Percentiles rank a stretch among this genome's conserved stretches.
Conservation (phyloP, 1,140 invertebrate genomes). For the Chelonus insularis region DNA sequence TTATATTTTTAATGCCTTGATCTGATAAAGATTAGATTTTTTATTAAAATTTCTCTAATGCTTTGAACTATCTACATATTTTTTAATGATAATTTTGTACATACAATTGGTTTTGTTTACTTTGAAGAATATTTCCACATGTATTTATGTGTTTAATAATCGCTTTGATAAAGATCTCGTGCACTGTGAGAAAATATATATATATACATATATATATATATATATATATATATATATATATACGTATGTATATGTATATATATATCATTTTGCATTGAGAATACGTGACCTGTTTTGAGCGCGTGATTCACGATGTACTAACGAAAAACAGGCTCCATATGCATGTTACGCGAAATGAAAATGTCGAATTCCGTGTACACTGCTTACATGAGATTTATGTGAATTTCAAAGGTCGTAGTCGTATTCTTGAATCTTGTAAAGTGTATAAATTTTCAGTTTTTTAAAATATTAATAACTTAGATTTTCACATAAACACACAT, state of each 20-base stretch:
- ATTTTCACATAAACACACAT: neutral
- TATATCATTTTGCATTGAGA: neutral
- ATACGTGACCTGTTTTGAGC: slow-evolving; percentile 19
- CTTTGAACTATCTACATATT: no score
- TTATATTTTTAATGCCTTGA: no score
- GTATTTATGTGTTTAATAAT: no score
- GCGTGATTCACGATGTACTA: slow-evolving; percentile 29
- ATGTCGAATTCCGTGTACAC: slow-evolving; percentile 26
- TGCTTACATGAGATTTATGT: slow-evolving; percentile 7
- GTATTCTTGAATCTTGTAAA: slow-evolving; percentile 4
- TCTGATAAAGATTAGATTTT: no score
- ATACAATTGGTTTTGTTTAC: no score
- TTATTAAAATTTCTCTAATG: no score
- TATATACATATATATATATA: no score
- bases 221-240: slow-evolving; percentile 1
- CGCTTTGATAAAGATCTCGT: slow-evolving; percentile 18
- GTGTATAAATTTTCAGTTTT: neutral
- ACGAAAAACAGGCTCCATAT: slow-evolving; percentile 12
- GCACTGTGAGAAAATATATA: slow-evolving; percentile 26
- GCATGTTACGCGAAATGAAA: slow-evolving; percentile 13
- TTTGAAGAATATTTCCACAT: no score
- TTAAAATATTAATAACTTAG: neutral
- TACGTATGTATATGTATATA: neutral
- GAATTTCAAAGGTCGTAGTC: slow-evolving; percentile 13
- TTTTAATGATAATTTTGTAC: no score